These are phyloP conservation scores for Adoxophyes honmai DNA, from an alignment of 1,140 invertebrate genomes.

Conservation along the genomic window DNA sequence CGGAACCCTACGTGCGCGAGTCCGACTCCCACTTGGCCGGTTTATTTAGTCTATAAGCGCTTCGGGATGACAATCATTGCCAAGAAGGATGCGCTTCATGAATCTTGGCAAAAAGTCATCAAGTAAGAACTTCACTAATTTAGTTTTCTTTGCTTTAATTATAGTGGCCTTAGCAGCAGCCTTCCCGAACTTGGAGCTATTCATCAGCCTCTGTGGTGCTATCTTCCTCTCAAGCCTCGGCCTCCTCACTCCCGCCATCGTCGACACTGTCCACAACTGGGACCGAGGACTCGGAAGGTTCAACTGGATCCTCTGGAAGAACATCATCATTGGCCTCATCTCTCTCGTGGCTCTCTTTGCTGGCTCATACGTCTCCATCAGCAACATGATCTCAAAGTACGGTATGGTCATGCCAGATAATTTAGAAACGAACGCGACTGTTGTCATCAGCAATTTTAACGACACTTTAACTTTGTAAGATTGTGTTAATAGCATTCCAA, in stretches of 20 bases:
- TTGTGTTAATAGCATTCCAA: background rate
- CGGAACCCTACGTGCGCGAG: too few relatives aligned
- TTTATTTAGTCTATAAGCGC: too few relatives aligned
- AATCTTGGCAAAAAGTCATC: too few relatives aligned
- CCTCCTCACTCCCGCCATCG: conserved; percentile 89
- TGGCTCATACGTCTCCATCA: conserved; percentile 81
- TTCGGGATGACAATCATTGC: too few relatives aligned
- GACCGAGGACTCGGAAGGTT: conserved; percentile 78
- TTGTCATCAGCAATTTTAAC: conserved; percentile 22
- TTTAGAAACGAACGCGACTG: conserved; percentile 26
- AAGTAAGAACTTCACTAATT: too few relatives aligned
- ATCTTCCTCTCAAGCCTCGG: conserved; percentile 91
- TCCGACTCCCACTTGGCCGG: too few relatives aligned
- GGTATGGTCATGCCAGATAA: conserved; percentile 8
- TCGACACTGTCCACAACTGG: conserved; percentile 87
- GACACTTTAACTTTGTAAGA: conserved; percentile 16
- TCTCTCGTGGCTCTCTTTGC: conserved; percentile 82
- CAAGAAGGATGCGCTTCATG: too few relatives aligned
- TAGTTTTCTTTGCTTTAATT: conserved; percentile 31
- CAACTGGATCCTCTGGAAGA: conserved; percentile 84
- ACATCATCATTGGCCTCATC: conserved; percentile 79
- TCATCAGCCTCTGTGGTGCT: conserved; percentile 93
- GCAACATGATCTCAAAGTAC: conserved; percentile 73
- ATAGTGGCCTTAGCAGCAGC: conserved; percentile 85
- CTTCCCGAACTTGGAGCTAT: conserved; percentile 89